Evolutionary conservation across 2,797 vertebrate genomes (phyloP).

Genomic region (Avahi laniger): DNA sequence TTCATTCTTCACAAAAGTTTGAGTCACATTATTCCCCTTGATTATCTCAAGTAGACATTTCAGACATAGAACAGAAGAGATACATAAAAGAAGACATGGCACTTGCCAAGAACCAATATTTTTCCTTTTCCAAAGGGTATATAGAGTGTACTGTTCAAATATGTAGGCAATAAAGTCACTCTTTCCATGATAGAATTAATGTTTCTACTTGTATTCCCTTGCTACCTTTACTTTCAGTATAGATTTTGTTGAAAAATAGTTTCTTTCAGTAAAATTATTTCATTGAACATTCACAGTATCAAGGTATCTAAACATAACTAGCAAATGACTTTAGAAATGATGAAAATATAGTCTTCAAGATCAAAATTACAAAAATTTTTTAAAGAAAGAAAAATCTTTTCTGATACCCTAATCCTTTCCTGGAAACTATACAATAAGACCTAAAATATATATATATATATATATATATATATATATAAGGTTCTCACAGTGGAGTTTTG

Average conservation of each 20-base stretch:
- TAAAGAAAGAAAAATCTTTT: not conserved
- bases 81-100: constrained; percentile 7
- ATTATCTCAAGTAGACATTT: constrained; percentile 46
- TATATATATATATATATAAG: not conserved
- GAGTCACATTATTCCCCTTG: constrained; percentile 4
- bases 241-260: constrained; percentile 48
- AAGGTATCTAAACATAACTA: constrained; percentile 26
- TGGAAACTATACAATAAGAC: not conserved
- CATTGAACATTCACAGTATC: constrained; percentile 11
- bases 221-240: constrained; percentile 38
- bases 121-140: constrained; percentile 62
- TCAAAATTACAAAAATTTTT: constrained; percentile 10
- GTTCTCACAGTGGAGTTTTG: not conserved
- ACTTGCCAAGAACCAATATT: constrained; percentile 67
- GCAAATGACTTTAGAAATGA: constrained; percentile 5
- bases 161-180: constrained; percentile 60
- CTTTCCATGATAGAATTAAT: constrained; percentile 59
- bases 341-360: constrained; percentile 11
- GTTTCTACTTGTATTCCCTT: constrained; percentile 43
- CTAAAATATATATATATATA: not conserved
- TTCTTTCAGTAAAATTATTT: constrained; percentile 41
- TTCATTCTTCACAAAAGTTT: constrained; percentile 41
- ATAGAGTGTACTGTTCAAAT: constrained; percentile 61
- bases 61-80: constrained; percentile 61
- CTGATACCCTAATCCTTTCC: not conserved